Conservation (phyloP, 2,797 vertebrate species). For the Tadarida brasiliensis region DNA sequence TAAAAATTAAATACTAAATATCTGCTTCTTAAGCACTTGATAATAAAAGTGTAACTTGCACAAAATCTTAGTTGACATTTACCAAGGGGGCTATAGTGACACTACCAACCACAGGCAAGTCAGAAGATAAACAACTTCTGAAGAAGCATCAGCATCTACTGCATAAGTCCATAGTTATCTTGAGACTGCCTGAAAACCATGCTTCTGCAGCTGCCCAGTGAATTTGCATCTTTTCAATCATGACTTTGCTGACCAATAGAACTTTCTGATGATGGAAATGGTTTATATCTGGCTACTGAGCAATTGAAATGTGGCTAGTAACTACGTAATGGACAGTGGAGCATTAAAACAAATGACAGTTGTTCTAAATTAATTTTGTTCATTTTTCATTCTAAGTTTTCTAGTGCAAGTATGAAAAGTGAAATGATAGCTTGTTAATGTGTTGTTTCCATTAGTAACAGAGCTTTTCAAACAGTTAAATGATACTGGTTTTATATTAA, state of each 20-base stretch:
- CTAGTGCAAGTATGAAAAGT: background rate
- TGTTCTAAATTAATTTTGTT: constrained; percentile 46
- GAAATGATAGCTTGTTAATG: constrained; percentile 1
- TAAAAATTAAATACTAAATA: constrained; percentile 27
- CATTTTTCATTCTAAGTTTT: constrained; percentile 46
- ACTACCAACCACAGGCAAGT: background rate
- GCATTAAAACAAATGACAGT: background rate
- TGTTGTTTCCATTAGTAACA: background rate
- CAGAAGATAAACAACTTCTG: background rate
- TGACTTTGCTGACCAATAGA: background rate
- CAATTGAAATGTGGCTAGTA: background rate
- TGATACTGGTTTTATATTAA: background rate
- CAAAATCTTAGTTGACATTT: constrained; percentile 41
- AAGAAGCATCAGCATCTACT: constrained; percentile 10
- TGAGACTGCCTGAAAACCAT: background rate
- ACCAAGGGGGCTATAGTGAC: background rate
- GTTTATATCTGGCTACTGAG: background rate
- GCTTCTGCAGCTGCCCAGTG: background rate
- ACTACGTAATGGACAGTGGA: background rate
- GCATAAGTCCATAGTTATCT: background rate
- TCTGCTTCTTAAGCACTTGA: background rate
- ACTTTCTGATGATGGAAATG: background rate
- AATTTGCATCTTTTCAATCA: background rate
- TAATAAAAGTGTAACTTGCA: background rate
- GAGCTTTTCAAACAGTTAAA: background rate